Conservation (phyloP, 2,113 vertebrate species). For the Balaeniceps rex region DNA sequence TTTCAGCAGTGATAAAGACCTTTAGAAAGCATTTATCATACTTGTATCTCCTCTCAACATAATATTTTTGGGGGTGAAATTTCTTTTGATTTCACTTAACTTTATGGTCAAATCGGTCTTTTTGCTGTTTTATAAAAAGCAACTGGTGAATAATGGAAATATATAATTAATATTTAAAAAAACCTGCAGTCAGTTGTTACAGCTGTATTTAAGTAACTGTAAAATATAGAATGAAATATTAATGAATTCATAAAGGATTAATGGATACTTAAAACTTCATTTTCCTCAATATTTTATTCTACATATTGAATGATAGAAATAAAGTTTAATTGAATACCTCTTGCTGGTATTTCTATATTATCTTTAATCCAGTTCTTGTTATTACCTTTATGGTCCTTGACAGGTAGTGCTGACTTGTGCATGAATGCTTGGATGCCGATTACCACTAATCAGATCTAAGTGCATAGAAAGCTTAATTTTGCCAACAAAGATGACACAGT, state of each 20-base stretch:
- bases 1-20: neutral
- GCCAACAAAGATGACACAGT: neutral
- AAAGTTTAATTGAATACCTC: neutral
- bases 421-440: neutral
- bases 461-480: neutral
- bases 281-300: neutral
- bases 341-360: neutral
- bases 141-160: neutral
- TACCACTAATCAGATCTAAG: neutral
- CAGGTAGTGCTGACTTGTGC: neutral
- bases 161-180: neutral
- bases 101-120: neutral
- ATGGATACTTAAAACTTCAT: neutral
- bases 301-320: neutral
- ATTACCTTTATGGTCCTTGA: neutral
- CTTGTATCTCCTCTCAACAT: accelerated
- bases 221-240: neutral
- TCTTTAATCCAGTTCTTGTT: neutral
- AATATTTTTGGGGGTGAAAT: neutral
- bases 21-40: neutral
- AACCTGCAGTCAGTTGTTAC: neutral
- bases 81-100: neutral
- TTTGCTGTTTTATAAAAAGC: neutral
- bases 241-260: neutral
- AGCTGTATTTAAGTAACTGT: neutral